Base-by-base conservation (phyloP, 2,113 vertebrate species). In the Hoplias malabaricus region DNA sequence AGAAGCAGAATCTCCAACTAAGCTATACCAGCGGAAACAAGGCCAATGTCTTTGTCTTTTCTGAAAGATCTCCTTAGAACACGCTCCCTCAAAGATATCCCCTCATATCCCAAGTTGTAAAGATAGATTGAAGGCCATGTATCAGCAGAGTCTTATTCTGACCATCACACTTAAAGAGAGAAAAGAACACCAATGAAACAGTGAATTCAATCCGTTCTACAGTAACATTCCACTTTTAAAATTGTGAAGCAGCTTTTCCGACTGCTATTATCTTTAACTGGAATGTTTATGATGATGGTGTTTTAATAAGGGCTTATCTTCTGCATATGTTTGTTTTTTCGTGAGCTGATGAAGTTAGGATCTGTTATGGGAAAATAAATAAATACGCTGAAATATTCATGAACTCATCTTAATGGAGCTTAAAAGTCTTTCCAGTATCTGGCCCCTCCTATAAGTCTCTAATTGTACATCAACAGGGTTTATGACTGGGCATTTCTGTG, bases 401-500 rank as follows among this genome's bases (percentile, higher is more conserved):
- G n/a, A n/a, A n/a, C n/a, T n/a, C n/a, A n/a, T n/a, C n/a, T n/a
- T n/a, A n/a, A n/a, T n/a, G n/a, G n/a, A 11, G 2, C 16, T 16
- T n/a, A 7, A 34, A 33, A 21, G 19, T 10, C 29, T 59, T 4
- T 29, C 12, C 33, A 31, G n/a, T 5, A 9, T 12, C 6, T 36
- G 31, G 13, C 8, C 21, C 8, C 2, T n/a, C 31, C 36, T 33
- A 36, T n/a, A 59, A 61, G 9, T 19, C 53, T 33, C 69, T 72
- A 56, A 19, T 72, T 36, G 69, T 25, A 72, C n/a, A 34, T 72
- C 69, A 57, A 21, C 23, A 2, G 53, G 54, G 59, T 73, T 73
- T 59, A 73, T 42, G 70, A 40, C 8, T n/a, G n/a, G n/a, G 21
- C 53, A 31, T 16, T 16, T 73, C 7, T 73, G 38, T 43, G 50